Evolutionary conservation across 2,113 vertebrate species (phyloP).

Genomic region (Cygnus atratus): DNA sequence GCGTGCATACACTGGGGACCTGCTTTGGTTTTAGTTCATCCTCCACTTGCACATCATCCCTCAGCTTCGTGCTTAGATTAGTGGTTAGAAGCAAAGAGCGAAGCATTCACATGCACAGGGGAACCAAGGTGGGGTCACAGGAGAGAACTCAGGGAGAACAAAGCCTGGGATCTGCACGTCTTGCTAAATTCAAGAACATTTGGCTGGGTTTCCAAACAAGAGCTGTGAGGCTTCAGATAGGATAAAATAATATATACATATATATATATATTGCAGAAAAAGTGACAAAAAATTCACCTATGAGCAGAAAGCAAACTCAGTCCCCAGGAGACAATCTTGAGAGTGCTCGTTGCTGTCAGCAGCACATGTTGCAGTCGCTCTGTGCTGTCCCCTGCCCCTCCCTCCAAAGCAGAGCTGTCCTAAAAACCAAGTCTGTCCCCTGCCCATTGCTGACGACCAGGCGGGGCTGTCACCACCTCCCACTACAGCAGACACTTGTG

Average conservation of each 20-base stretch:
- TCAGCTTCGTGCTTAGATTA: not conserved
- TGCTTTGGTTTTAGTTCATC: not conserved
- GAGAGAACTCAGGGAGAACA: not conserved
- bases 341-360: not conserved
- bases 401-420: not conserved
- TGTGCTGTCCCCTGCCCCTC: not conserved
- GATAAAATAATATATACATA: no score
- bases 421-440: not conserved
- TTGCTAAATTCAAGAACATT: not conserved
- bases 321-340: not conserved
- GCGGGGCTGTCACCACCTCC: not conserved
- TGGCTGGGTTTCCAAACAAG: not conserved
- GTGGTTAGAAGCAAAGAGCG: not conserved
- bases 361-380: not conserved
- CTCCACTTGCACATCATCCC: not conserved
- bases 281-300: not conserved
- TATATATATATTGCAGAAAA: not conserved
- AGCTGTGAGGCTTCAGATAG: not conserved
- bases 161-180: not conserved
- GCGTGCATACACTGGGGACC: fast-evolving
- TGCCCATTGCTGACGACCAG: not conserved
- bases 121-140: not conserved
- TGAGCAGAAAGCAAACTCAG: not conserved
- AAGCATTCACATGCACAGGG: not conserved
- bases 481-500: slow-evolving; percentile 33